Base-by-base conservation (phyloP, 1,140 invertebrate genomes). In the Arion vulgaris region DNA sequence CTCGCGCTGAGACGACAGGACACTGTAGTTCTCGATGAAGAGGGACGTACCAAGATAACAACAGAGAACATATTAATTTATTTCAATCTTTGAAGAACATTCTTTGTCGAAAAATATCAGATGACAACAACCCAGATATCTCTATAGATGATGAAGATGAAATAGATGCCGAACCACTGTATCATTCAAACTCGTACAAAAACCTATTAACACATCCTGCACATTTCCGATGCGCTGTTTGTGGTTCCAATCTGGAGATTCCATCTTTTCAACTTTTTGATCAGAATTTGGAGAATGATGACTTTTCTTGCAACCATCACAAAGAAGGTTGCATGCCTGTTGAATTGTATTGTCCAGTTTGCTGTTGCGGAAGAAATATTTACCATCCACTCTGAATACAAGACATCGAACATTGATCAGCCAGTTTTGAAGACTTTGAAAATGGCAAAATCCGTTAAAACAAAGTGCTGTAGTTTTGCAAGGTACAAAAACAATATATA, bases 341-440 rank as follows among this genome's bases (percentile, higher is more conserved):
- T 19, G 71, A 73, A 26, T 38, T 73, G 1, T 39, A 41, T n/a
- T 73, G 71, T 73, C 71, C 71, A 39, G 36, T 41, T 36, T 73
- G 71, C 32, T 26, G 32, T 23, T 73, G 71, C 41, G 23, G 4
- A 7, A 39, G 71, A 49, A 26, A 19, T 28, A 23, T 41, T 26
- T 73, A 41, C 41, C 13, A 26, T 32, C 41, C 71, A 26, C 71
- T 13, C 36, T 41, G 41, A 39, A 1, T 73, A 39, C n/a, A n/a
- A n/a, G n/a, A n/a, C n/a, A n/a, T n/a, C n/a, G n/a, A n/a, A n/a
- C n/a, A n/a, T 17, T 57, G 53, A n/a, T 17, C 53, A 57, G 15
- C n/a, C n/a, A n/a, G n/a, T n/a, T n/a, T n/a, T 26, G 9, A 69
- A 7, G n/a, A n/a, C n/a, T n/a, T n/a, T n/a, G n/a, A n/a, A n/a